phyloP scores from a whole-genome alignment of 2,113 vertebrate species.

The Apodemus speciosus region DNA sequence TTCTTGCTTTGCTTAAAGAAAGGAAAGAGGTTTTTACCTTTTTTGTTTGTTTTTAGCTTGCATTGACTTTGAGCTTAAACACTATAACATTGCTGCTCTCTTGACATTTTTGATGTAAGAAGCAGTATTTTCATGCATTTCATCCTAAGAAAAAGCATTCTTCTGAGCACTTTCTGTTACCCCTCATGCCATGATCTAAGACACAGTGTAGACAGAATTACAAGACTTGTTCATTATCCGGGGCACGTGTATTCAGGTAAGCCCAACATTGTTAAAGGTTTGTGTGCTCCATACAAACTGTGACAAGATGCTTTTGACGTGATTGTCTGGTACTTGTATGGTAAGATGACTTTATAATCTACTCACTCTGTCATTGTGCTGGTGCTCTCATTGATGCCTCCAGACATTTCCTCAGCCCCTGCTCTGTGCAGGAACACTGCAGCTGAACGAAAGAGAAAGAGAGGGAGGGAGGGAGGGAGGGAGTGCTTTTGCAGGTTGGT shows the following conservation, averaged over 20 bases:
- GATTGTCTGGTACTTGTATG: neutral
- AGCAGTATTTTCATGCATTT: neutral
- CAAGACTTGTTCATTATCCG: neutral
- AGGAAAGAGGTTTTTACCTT: neutral
- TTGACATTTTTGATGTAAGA: conserved; percentile 27
- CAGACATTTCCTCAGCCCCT: neutral
- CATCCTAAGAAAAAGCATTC: neutral
- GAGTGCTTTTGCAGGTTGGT: neutral
- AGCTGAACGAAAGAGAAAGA: neutral
- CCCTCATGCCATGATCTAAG: neutral
- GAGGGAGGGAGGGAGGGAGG: no score
- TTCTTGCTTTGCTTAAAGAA: conserved; percentile 20
- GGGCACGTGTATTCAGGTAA: neutral
- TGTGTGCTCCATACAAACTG: neutral
- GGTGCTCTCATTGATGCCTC: neutral
- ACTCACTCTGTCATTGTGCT: neutral
- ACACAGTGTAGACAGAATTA: conserved; percentile 3
- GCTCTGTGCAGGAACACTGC: neutral
- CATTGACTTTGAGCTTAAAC: conserved; percentile 53
- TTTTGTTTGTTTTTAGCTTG: conserved; percentile 20
- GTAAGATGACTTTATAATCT: neutral
- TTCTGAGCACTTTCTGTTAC: neutral
- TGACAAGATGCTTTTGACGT: conserved; percentile 36
- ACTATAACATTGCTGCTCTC: conserved; percentile 40
- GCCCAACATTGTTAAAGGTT: conserved; percentile 7